Evolutionary conservation across 2,113 vertebrate species (phyloP).

Genomic region (Hippocampus zosterae): DNA sequence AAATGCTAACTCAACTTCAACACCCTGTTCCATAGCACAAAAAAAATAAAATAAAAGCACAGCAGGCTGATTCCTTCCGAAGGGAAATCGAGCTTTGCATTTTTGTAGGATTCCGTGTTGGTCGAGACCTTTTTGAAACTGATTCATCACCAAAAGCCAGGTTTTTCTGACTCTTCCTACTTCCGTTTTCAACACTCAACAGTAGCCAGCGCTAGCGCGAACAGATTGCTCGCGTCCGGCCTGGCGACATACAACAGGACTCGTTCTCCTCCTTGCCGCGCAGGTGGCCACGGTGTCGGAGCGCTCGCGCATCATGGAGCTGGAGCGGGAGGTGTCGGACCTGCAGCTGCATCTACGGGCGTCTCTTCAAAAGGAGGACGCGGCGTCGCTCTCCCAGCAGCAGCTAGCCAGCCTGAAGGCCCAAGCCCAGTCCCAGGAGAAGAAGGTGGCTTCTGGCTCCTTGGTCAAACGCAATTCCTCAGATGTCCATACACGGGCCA

Average conservation of each 20-base stretch:
- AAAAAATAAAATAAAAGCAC: too few relatives aligned
- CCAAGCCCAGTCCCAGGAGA: conserved; percentile 67
- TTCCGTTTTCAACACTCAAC: too few relatives aligned
- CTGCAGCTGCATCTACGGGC: conserved; percentile 81
- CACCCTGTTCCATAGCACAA: background rate
- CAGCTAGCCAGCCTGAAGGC: conserved; percentile 58
- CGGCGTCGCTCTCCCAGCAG: conserved; percentile 61
- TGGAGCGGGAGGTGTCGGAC: conserved; percentile 86
- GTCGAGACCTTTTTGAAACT: too few relatives aligned
- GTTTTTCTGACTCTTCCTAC: too few relatives aligned
- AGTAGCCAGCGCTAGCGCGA: background rate
- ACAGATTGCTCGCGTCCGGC: background rate
- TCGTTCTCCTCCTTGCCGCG: background rate
- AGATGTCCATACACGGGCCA: background rate
- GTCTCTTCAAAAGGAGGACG: conserved; percentile 73
- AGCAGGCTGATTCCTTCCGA: too few relatives aligned
- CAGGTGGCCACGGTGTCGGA: conserved; percentile 95
- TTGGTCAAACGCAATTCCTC: background rate
- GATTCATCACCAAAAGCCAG: too few relatives aligned
- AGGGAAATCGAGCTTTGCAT: too few relatives aligned
- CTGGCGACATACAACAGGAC: background rate
- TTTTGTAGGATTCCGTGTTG: too few relatives aligned
- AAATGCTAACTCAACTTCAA: background rate
- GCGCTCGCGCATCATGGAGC: conserved; percentile 95
- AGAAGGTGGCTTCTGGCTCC: conserved; percentile 53